These are phyloP conservation scores for Hetaerina americana DNA, from an alignment of 1,140 invertebrate genomes.

Conservation along the genomic window DNA sequence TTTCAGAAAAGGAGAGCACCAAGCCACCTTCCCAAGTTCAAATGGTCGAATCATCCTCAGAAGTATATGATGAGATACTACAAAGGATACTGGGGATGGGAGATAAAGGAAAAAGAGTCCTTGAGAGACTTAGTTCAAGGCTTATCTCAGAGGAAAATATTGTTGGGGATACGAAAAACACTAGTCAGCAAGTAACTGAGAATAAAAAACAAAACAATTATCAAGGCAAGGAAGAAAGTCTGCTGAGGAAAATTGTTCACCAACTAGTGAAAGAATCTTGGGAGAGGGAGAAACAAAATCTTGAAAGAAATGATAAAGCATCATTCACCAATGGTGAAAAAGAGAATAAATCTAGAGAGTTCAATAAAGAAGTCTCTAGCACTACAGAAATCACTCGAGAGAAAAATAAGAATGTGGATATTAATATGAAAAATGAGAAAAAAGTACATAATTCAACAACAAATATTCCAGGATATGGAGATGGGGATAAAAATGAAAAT, in stretches of 20 bases:
- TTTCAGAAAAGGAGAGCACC: no score
- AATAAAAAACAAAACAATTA: neutral
- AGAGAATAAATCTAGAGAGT: neutral
- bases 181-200: no score
- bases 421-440: no score
- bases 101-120: neutral
- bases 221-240: neutral
- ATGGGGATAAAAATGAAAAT: neutral
- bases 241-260: neutral
- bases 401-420: no score
- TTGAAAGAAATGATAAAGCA: neutral
- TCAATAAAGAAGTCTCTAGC: no score
- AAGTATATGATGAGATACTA: neutral
- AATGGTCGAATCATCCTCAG: neutral
- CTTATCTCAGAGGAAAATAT: neutral
- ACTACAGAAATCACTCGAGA: no score
- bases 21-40: no score
- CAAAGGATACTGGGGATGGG: neutral
- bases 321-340: neutral
- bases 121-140: neutral
- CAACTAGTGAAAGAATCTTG: neutral
- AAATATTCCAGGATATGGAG: neutral
- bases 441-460: neutral
- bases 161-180: neutral
- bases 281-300: neutral